Evolutionary conservation across 1,140 invertebrate species (phyloP).

Genomic region (Zaprionus tsacasi): DNA sequence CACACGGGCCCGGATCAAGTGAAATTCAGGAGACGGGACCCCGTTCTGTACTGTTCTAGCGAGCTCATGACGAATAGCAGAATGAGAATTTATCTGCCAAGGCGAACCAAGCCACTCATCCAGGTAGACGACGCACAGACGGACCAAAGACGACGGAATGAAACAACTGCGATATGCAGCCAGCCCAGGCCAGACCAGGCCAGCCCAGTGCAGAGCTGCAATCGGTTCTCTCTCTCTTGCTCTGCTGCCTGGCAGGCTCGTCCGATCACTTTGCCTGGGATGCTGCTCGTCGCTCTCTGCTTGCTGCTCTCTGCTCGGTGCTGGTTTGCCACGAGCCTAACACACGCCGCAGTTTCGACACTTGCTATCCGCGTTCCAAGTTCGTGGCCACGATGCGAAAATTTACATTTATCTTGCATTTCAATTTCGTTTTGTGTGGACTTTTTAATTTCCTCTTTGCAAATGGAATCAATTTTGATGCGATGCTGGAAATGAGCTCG

Average conservation of each 20-base stretch:
- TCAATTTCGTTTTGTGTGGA: constrained; percentile 80
- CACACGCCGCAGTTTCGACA: constrained; percentile 77
- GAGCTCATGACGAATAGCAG: constrained; percentile 76
- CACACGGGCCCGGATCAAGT: constrained; percentile 47
- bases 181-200: constrained; percentile 1
- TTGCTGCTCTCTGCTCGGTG: not conserved
- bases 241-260: not conserved
- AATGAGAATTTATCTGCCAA: constrained; percentile 39
- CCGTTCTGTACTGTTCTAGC: constrained; percentile 47
- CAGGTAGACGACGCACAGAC: constrained; percentile 43
- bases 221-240: constrained; percentile 1
- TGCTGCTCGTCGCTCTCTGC: not conserved
- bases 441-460: constrained; percentile 80
- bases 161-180: constrained; percentile 41
- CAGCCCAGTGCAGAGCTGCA: constrained; percentile 37
- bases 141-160: constrained; percentile 3
- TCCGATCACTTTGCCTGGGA: not conserved
- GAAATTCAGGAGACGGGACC: constrained; percentile 50
- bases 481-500: constrained; percentile 28
- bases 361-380: constrained; percentile 59
- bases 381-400: constrained; percentile 65
- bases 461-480: constrained; percentile 82
- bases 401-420: constrained; percentile 82
- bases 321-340: constrained; percentile 82
- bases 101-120: constrained; percentile 20